Percentiles rank a stretch among this genome's conserved stretches.
Evolutionary conservation across 2,888 invertebrate genomes (phyloP).

Genomic region (Mystacides longicornis): DNA sequence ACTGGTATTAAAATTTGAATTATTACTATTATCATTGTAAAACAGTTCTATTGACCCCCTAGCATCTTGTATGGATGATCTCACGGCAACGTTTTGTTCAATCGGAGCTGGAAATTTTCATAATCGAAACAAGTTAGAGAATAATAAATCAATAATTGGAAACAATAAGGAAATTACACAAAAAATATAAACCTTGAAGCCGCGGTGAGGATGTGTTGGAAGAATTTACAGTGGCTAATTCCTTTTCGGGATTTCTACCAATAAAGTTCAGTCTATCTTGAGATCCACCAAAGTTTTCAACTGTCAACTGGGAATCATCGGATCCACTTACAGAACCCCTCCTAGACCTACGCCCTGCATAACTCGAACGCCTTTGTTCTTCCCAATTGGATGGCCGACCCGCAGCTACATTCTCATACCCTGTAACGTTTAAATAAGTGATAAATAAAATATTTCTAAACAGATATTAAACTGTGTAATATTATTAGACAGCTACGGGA

Average conservation of each 20-base stretch:
- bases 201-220: conserved; percentile 29
- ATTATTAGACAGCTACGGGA: no score
- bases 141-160: background rate
- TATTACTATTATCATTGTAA: conserved; percentile 44
- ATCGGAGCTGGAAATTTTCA: conserved; percentile 41
- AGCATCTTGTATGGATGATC: conserved; percentile 70
- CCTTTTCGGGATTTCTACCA: conserved; percentile 77
- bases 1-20: conserved; percentile 5
- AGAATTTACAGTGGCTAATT: conserved; percentile 46
- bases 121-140: background rate
- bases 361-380: conserved; percentile 61
- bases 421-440: conserved; percentile 3
- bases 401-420: conserved; percentile 53
- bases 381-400: conserved; percentile 84
- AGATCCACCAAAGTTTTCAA: conserved; percentile 89
- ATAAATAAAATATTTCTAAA: background rate
- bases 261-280: conserved; percentile 77
- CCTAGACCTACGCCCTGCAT: conserved; percentile 76
- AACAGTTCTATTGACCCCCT: conserved; percentile 62
- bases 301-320: conserved; percentile 83
- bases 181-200: conserved; percentile 39
- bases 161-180: background rate
- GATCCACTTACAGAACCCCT: conserved; percentile 64
- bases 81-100: conserved; percentile 61
- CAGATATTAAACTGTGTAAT: no score